phyloP scores from a whole-genome alignment of 2,113 vertebrate species.

The Mastomys natalensis region DNA sequence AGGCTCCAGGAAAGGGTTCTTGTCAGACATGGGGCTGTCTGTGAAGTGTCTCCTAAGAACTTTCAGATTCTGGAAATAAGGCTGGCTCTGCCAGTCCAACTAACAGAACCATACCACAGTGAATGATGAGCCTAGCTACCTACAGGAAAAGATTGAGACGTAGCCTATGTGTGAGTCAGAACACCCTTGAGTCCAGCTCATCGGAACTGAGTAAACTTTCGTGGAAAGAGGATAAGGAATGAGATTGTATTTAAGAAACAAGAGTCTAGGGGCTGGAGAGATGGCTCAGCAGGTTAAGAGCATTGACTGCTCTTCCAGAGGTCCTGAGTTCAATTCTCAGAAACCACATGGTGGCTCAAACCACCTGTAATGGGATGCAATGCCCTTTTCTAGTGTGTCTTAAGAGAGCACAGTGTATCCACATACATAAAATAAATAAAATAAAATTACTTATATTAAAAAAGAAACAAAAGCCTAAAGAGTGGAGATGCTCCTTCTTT shows the following conservation, averaged over 20 bases:
- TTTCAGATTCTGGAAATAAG: slow-evolving; percentile 24
- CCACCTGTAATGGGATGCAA: no score
- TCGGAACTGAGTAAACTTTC: neutral
- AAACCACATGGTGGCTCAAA: no score
- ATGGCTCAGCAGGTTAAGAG: no score
- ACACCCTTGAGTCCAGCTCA: neutral
- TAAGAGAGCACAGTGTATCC: no score
- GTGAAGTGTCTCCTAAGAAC: neutral
- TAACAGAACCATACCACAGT: neutral
- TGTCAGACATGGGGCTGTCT: neutral
- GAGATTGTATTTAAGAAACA: neutral
- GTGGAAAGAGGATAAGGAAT: neutral
- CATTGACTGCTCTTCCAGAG: no score
- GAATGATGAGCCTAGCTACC: neutral
- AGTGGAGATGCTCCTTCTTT: neutral
- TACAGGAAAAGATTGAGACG: neutral
- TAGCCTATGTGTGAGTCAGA: neutral
- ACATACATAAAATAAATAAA: no score
- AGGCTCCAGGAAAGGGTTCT: neutral
- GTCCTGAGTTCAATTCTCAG: no score
- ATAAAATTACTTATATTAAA: no score
- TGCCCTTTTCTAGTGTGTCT: no score
- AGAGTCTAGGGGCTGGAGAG: neutral
- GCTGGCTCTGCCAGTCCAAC: neutral
- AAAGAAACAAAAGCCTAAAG: neutral